Evolutionary conservation across 2,797 vertebrate genomes (phyloP), one percentile per base, ranked within the genome.

Genomic region (Lagodon rhomboides): DNA sequence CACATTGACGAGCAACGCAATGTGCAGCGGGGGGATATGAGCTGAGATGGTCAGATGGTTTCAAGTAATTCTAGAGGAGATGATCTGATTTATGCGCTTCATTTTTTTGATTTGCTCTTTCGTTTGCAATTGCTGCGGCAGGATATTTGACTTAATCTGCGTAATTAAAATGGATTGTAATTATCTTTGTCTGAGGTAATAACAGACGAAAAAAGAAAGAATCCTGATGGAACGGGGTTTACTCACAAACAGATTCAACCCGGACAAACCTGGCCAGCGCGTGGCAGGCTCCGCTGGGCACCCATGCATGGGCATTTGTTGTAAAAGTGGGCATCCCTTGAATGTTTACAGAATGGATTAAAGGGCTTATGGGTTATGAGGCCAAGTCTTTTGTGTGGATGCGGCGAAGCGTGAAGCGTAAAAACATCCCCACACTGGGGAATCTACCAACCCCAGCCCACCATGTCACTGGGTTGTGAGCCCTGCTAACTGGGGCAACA

Each of bases 351-450:
- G 84, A 81, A 71, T 50, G 89, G 94, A 94, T 94, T 94, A 94
- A 22, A 64, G 75, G 77, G 90, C 80, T 93, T 95, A 93, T 67
- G 76, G 84, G 88, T 93, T 85, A 91, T 70, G 75, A 66, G 90
- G 87, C 90, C 83, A 89, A 90, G 80, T 84, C 88, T 92, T 94
- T 95, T 95, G 93, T 95, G 83, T 75, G 74, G 60, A 87, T 85
- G 90, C 89, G 92, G 74, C 80, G 82, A 90, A 92, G 94, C 87
- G 59, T 92, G 85, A 94, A 90, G 80, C 68, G 77, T 92, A 84
- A 93, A 93, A 91, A 91, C 83, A 91, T 86, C 86, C 82, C 85
- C 77, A 78, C 84, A 70, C 60, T 60, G 71, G 83, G 79, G 85
- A 81, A 77, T 84, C 63, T 20, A 76, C 80, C 84, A 68, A 79